These are phyloP conservation scores for Sphaeridia pumilis DNA, from an alignment of 2,888 invertebrate species.

Conservation along the genomic window DNA sequence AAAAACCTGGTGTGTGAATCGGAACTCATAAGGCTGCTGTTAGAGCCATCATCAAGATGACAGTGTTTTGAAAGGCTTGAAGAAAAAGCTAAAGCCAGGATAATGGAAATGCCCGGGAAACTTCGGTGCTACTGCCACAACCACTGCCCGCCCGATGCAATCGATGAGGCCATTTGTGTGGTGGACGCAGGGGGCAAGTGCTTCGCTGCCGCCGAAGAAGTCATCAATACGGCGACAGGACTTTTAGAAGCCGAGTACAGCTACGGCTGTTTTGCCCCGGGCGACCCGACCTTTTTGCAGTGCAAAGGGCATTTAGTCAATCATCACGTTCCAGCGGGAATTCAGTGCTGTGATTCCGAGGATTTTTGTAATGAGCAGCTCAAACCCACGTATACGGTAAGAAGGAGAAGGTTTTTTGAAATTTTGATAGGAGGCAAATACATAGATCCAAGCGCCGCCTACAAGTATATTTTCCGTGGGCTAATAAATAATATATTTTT, in stretches of 20 bases:
- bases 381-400: slow-evolving; percentile 46
- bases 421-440: too few species aligned
- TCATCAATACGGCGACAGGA: slow-evolving; percentile 53
- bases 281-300: slow-evolving; percentile 68
- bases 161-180: slow-evolving; percentile 29
- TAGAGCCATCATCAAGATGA: too few species aligned
- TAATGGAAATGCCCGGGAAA: too few species aligned
- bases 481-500: too few species aligned
- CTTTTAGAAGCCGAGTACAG: slow-evolving; percentile 58
- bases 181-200: slow-evolving; percentile 58
- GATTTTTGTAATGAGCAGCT: slow-evolving; percentile 70
- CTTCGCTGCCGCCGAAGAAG: slow-evolving; percentile 73
- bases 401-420: slow-evolving; percentile 23
- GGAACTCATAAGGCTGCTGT: too few species aligned
- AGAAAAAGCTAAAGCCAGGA: too few species aligned
- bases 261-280: slow-evolving; percentile 80
- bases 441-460: too few species aligned
- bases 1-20: too few species aligned
- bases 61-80: too few species aligned
- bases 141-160: slow-evolving; percentile 29
- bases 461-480: too few species aligned
- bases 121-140: slow-evolving; percentile 33
- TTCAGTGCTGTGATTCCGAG: slow-evolving; percentile 68
- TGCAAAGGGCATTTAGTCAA: slow-evolving; percentile 75
- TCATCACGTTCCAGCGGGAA: slow-evolving; percentile 64